Evolutionary conservation across 2,113 vertebrate species (phyloP).

Genomic region (Heterotilapia buettikoferi): DNA sequence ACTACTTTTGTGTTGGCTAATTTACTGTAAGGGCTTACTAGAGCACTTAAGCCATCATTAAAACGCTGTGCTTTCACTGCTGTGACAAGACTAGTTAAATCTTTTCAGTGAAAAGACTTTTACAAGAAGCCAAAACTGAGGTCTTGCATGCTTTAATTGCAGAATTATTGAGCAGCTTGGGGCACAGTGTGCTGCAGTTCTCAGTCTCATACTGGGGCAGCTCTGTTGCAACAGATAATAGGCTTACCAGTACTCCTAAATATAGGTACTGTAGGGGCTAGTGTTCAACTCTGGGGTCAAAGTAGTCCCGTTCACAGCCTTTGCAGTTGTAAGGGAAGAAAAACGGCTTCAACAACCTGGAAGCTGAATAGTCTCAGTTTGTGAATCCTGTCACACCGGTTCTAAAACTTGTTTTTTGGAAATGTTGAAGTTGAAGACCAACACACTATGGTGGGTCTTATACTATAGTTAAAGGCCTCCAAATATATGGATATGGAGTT

Average conservation of each 20-base stretch:
- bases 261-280: constrained; percentile 45
- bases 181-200: not conserved
- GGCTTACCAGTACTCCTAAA: constrained; percentile 52
- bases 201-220: not conserved
- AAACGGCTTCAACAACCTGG: not conserved
- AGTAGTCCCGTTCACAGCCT: not conserved
- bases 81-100: not conserved
- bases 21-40: not conserved
- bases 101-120: not conserved
- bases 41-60: not conserved
- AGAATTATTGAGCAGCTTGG: not conserved
- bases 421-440: not conserved
- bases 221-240: constrained; percentile 43
- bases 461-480: not conserved
- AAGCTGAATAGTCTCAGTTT: not conserved
- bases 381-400: not conserved
- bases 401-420: not conserved
- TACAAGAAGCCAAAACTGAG: not conserved
- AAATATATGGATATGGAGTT: not conserved
- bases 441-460: not conserved
- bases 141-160: not conserved
- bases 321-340: not conserved
- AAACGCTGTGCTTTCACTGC: not conserved
- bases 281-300: not conserved
- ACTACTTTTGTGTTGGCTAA: not conserved